These are phyloP conservation scores for Hirudinaria manillensis DNA, from an alignment of 2,888 invertebrate species.

Conservation along the genomic window DNA sequence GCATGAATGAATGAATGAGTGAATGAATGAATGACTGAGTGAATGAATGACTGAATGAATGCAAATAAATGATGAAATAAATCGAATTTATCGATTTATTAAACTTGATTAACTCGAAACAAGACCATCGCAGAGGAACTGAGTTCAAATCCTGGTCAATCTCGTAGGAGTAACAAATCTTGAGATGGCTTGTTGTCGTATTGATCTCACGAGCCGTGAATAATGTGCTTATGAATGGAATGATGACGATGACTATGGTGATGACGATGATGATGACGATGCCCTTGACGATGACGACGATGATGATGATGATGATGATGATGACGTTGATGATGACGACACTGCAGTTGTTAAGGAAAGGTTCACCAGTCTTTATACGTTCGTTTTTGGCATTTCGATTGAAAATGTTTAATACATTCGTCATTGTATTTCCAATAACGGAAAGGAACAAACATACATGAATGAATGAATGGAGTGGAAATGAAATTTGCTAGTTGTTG, in stretches of 20 bases:
- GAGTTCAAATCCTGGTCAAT: no score
- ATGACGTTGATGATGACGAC: not conserved
- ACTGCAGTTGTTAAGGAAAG: not conserved
- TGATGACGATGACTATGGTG: not conserved
- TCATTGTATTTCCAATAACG: not conserved
- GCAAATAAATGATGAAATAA: no score
- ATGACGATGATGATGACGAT: no score
- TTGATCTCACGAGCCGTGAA: slow-evolving; percentile 1
- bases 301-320: not conserved
- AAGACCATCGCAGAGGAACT: not conserved
- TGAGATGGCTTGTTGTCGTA: not conserved
- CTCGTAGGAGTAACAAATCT: not conserved
- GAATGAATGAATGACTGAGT: no score
- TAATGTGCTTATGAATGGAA: not conserved
- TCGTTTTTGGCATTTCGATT: no score
- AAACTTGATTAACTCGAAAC: slow-evolving; percentile 3
- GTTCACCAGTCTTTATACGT: no score
- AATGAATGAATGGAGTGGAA: not conserved
- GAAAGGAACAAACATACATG: slow-evolving; percentile 8
- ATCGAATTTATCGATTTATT: not conserved
- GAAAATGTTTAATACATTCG: not conserved
- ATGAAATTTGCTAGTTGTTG: no score
- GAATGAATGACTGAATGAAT: no score
- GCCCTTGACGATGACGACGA: not conserved
- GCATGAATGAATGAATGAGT: no score